Percentiles rank a stretch among this genome's conserved stretches.
Evolutionary conservation across 2,113 vertebrate species (phyloP).

Genomic region (Reinhardtius hippoglossoides): DNA sequence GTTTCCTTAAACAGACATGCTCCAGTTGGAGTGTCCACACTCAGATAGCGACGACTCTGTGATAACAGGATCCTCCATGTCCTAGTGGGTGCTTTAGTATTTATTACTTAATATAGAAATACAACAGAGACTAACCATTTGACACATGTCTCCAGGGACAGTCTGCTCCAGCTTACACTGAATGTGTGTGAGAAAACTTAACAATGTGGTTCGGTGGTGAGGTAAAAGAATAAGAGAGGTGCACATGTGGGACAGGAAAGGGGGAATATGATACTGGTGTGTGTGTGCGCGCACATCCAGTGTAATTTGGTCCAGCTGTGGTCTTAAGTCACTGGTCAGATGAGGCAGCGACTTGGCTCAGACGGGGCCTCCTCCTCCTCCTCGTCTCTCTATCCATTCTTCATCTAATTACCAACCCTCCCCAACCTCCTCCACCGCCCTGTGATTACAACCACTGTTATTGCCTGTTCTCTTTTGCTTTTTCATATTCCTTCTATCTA

Average conservation of each 20-base stretch:
- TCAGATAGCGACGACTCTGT: constrained; percentile 48
- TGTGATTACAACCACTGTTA: constrained; percentile 27
- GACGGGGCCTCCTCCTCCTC: constrained; percentile 69
- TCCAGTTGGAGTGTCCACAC: constrained; percentile 61
- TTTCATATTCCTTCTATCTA: constrained; percentile 2
- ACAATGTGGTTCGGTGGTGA: constrained; percentile 50
- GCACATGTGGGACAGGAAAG: constrained; percentile 46
- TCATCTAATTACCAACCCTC: constrained; percentile 71
- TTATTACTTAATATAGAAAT: constrained; percentile 22
- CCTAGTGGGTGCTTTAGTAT: neutral
- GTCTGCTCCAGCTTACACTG: neutral
- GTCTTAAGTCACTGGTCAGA: constrained; percentile 80
- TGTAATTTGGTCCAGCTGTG: constrained; percentile 82
- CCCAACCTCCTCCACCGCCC: constrained; percentile 35
- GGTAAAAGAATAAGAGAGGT: constrained; percentile 39
- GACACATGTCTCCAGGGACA: neutral
- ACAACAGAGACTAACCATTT: neutral
- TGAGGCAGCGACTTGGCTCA: constrained; percentile 71
- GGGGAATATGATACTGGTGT: constrained; percentile 64
- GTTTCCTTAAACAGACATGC: constrained; percentile 77
- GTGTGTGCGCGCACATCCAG: constrained; percentile 38
- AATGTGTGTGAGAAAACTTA: constrained; percentile 35
- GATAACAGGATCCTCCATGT: constrained; percentile 31
- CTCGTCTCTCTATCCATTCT: constrained; percentile 75
- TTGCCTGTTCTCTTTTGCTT: constrained; percentile 11